These are phyloP conservation scores for Micoletzkya japonica DNA, from an alignment of 2,888 invertebrate genomes.

Conservation along the genomic window DNA sequence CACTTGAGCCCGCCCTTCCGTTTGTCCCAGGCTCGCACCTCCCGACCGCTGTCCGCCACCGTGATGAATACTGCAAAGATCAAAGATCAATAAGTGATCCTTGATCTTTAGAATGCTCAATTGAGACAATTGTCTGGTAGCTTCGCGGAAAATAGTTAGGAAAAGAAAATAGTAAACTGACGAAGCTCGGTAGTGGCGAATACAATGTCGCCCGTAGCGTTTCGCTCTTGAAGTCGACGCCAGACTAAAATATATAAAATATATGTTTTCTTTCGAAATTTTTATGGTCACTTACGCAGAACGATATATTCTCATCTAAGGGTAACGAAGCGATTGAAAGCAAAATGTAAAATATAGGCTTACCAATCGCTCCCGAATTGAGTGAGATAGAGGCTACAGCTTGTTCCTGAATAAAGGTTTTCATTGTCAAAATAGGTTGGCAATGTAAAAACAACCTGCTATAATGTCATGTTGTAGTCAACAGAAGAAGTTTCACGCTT, in stretches of 20 bases:
- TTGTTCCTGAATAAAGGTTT: too few relatives aligned
- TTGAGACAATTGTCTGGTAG: too few relatives aligned
- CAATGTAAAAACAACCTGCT: too few relatives aligned
- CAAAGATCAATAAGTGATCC: neutral
- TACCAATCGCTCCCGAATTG: slow-evolving; percentile 53
- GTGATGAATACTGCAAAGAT: slow-evolving; percentile 36
- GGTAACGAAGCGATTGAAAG: too few relatives aligned
- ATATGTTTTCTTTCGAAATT: neutral
- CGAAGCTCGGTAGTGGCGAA: slow-evolving; percentile 14
- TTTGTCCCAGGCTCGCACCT: slow-evolving; percentile 40
- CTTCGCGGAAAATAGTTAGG: too few relatives aligned
- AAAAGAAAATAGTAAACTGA: slow-evolving; percentile 2
- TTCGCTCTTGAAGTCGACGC: slow-evolving; percentile 47
- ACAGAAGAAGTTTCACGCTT: too few relatives aligned
- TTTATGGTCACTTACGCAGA: neutral
- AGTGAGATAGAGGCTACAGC: slow-evolving; percentile 47
- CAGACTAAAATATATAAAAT: slow-evolving; percentile 42
- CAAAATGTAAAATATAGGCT: neutral
- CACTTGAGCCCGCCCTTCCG: slow-evolving; percentile 37
- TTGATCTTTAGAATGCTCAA: neutral
- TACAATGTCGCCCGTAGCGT: slow-evolving; percentile 5
- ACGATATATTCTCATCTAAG: too few relatives aligned
- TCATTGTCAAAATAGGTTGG: slow-evolving; percentile 40
- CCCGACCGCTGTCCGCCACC: slow-evolving; percentile 37
- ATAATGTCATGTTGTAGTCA: too few relatives aligned